Evolutionary conservation across 2,888 invertebrate species (phyloP).

Genomic region (Schrankia costaestrigalis): DNA sequence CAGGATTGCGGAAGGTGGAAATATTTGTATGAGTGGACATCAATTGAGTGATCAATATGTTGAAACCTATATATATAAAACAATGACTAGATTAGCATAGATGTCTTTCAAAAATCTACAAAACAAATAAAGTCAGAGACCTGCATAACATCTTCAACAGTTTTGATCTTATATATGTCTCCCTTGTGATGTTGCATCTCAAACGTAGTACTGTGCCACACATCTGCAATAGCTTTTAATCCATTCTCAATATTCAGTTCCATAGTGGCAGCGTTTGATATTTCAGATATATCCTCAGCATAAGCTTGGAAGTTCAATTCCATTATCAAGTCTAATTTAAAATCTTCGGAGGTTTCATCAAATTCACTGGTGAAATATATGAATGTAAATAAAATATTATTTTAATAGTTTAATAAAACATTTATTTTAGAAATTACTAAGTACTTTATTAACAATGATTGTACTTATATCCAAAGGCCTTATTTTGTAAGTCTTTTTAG

Average conservation of each 20-base stretch:
- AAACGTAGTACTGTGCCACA: constrained; percentile 86
- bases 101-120: too few species aligned
- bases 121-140: too few species aligned
- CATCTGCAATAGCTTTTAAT: constrained; percentile 84
- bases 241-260: constrained; percentile 92
- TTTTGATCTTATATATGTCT: constrained; percentile 85
- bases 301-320: constrained; percentile 90
- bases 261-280: constrained; percentile 93
- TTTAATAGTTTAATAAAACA: not conserved
- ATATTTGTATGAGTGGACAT: too few species aligned
- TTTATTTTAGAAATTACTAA: not conserved
- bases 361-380: too few species aligned
- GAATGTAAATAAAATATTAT: too few species aligned
- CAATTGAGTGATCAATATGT: too few species aligned
- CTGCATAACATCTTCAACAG: constrained; percentile 89
- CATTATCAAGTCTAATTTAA: constrained; percentile 90
- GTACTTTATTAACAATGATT: not conserved
- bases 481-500: not conserved
- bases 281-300: constrained; percentile 90
- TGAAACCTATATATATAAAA: too few species aligned
- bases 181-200: constrained; percentile 87
- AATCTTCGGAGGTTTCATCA: constrained; percentile 88
- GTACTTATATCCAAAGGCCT: too few species aligned
- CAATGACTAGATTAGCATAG: too few species aligned
- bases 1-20: too few species aligned